Percentiles rank a stretch among this genome's conserved stretches.
phyloP scores from a whole-genome alignment of 2,888 invertebrate genomes.

The Cynaeus angustus region DNA sequence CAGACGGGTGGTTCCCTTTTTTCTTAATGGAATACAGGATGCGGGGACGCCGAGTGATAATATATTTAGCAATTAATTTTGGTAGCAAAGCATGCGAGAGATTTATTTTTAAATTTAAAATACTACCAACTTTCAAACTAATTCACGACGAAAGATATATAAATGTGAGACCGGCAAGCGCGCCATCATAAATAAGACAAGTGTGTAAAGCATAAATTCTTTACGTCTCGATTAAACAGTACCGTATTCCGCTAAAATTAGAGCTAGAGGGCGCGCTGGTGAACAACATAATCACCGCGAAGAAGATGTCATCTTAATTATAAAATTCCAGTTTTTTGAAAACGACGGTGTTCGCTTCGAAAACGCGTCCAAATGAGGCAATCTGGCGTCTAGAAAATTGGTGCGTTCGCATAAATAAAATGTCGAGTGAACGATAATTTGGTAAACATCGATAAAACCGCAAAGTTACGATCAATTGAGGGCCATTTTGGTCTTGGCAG shows the following conservation, averaged over 20 bases:
- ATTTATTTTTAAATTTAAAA: constrained; percentile 67
- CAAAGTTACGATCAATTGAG: constrained; percentile 4
- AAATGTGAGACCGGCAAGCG: constrained; percentile 59
- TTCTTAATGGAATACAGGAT: constrained; percentile 53
- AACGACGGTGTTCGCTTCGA: too few relatives aligned
- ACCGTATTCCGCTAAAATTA: constrained; percentile 48
- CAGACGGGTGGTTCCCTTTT: constrained; percentile 26
- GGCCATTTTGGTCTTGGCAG: not conserved
- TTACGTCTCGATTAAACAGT: constrained; percentile 34
- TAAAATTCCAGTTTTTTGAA: too few relatives aligned
- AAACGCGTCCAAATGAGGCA: too few relatives aligned
- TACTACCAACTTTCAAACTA: constrained; percentile 64
- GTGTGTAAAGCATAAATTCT: constrained; percentile 61
- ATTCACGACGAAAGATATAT: constrained; percentile 68
- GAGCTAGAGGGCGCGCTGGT: constrained; percentile 23
- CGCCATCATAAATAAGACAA: constrained; percentile 63
- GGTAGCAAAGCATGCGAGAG: constrained; percentile 60
- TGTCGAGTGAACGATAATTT: constrained; percentile 2
- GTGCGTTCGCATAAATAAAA: not conserved
- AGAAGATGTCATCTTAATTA: too few relatives aligned
- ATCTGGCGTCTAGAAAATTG: not conserved
- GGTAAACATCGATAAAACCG: constrained; percentile 4
- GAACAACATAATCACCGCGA: not conserved
- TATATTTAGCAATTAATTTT: constrained; percentile 66
- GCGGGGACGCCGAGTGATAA: constrained; percentile 59